Evolutionary conservation across 2,113 vertebrate species (phyloP), one percentile per base, ranked within the genome.

Genomic region (Megaceryle torquata): DNA sequence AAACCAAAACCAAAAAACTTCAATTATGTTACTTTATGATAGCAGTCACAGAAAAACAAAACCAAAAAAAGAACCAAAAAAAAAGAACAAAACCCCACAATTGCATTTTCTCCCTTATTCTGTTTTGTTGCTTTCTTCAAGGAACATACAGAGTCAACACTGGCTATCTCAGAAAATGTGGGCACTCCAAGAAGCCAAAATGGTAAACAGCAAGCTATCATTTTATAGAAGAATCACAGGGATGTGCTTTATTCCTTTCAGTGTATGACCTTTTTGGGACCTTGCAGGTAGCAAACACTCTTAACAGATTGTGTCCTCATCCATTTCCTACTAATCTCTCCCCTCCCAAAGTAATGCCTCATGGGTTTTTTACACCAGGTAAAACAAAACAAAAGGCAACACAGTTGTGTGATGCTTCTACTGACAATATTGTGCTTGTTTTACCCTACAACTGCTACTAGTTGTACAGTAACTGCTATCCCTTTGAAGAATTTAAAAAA

Each of bases 151-250:
- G 29, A 65, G 70, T 14, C 13, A 60, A 65, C 22, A 64, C 37
- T 8, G 56, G 22, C 28, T 37, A n/a, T 12, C 53, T 35, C 8
- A 0, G 54, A 84, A 84, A 54, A 61, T 0, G 1, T 39, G 0
- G 0, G 29, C 3, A 1, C 21, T 35, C 17, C 41, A 37, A 39
- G 68, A 48, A 68, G 13, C 18, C 31, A 39, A 29, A 56, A 69
- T 2, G 1, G 10, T 29, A 33, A 41, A 50, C 11, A 31, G 48
- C n/a, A 79, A 41, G 26, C 25, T 6, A 11, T 37, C 18, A 33
- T 7, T 67, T 68, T 21, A 39, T 19, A 41, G 28, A 69, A 70
- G 46, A 74, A 51, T 19, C 56, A 8, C 11, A 37, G 8, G 12
- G 21, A 37, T 33, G 22, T 11, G 63, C 21, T 41, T 70, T 24